A percentile compares a stretch with the other conserved stretches of the same genome.
Conservation (phyloP, 2,888 invertebrate species). For the Spodoptera littoralis region DNA sequence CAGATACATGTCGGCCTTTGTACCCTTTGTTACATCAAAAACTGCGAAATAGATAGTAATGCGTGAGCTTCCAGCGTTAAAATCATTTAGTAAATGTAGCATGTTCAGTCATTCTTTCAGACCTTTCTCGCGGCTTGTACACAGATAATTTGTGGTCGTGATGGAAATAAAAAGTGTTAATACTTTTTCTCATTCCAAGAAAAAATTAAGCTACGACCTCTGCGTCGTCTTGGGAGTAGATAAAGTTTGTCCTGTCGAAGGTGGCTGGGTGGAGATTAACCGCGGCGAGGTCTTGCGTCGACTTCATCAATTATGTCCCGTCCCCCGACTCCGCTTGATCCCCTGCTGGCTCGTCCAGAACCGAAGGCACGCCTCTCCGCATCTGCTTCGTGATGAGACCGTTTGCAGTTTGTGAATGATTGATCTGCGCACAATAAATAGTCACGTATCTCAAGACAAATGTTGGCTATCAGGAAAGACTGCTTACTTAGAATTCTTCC, state of each 20-base stretch:
- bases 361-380: constrained; percentile 64
- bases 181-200: constrained; percentile 52
- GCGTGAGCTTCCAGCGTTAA: not conserved
- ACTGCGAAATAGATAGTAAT: constrained; percentile 26
- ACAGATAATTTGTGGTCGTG: constrained; percentile 23
- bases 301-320: constrained; percentile 81
- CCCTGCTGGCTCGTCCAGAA: constrained; percentile 59
- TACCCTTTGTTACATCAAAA: constrained; percentile 30
- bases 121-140: constrained; percentile 1
- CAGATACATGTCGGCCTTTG: constrained; percentile 47
- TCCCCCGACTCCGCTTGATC: constrained; percentile 48
- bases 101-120: not conserved
- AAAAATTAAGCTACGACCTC: constrained; percentile 64
- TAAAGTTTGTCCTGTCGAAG: constrained; percentile 74
- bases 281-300: constrained; percentile 72
- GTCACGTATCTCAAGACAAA: constrained; percentile 52
- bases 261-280: constrained; percentile 73
- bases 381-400: constrained; percentile 55
- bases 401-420: constrained; percentile 63
- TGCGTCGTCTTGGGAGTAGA: constrained; percentile 62
- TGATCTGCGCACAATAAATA: constrained; percentile 59
- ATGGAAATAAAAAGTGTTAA: constrained; percentile 47
- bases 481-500: constrained; percentile 24
- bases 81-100: no score
- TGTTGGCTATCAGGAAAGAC: constrained; percentile 39